Evolutionary conservation across 2,888 invertebrate genomes (phyloP), one percentile per base, ranked within the genome.

Genomic region (Ophioninae sp.): DNA sequence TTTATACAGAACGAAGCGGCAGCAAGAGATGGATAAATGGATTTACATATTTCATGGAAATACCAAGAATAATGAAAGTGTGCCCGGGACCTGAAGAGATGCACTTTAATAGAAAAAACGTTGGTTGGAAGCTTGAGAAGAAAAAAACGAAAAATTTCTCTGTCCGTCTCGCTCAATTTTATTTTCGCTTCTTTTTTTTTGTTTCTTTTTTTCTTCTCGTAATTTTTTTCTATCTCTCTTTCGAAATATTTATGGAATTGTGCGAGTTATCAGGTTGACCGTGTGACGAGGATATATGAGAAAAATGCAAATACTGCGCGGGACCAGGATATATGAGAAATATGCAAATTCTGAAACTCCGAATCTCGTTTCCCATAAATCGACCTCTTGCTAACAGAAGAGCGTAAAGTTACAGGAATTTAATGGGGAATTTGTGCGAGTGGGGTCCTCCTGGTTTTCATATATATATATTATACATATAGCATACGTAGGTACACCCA

Each of bases 51-150:
- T 78, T 78, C 83, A 78, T 65, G 69, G 81, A 78, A 78, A 78
- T 78, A 81, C 81, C 77, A 74, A 81, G 83, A 83, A 83, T 81
- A 81, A 83, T 83, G 81, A 82, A 82, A 79, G 74, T 58, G 68
- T 71, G 69, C 73, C 56, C 51, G 67, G 63, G 51, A 78, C 64
- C 20, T 64, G 59, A 30, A 41, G 79, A 61, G 64, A 75, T 51
- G 74, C 67, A 73, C 79, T 79, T 79, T 79, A 65, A 79, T 79
- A 72, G 72, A 79, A 79, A 79, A 64, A 71, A 71, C 71, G 64
- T 41, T 37, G 59, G 64, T 71, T 20, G 22, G 13, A 23, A n/a
- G 10, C 58, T 37, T 37, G 39, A 22, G 17, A 23, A 44, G 22
- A 59, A 44, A 37, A 41, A 78, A 61, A 74, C 8, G 10, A 22